phyloP scores from a whole-genome alignment of 2,797 vertebrate species.

The Chelidonichthys spinosus region DNA sequence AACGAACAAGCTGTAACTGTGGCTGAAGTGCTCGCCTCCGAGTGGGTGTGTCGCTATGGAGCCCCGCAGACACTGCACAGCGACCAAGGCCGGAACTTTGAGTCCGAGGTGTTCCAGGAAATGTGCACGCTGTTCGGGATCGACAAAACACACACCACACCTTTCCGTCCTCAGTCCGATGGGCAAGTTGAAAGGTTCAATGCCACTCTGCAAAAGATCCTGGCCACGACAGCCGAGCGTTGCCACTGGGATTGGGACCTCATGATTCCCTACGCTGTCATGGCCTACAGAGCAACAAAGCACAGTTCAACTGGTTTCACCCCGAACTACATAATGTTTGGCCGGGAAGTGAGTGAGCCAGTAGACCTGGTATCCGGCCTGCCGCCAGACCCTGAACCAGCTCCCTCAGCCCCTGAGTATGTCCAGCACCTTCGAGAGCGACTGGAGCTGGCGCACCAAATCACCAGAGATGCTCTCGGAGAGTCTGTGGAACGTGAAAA shows the following conservation, averaged over 20 bases:
- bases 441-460: not conserved
- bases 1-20: conserved; percentile 27
- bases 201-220: not conserved
- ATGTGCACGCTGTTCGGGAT: not conserved
- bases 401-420: not conserved
- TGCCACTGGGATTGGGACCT: conserved; percentile 55
- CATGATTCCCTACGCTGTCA: conserved; percentile 47
- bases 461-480: not conserved
- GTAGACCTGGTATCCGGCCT: conserved; percentile 23
- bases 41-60: conserved; percentile 31
- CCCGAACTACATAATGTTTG: conserved; percentile 38
- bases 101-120: conserved; percentile 9
- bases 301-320: conserved; percentile 32
- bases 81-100: conserved; percentile 17
- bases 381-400: not conserved
- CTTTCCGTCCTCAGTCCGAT: not conserved
- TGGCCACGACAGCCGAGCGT: not conserved
- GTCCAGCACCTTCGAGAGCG: not conserved
- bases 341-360: conserved; percentile 24
- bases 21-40: conserved; percentile 8
- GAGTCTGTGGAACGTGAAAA: conserved; percentile 2
- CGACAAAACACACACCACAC: not conserved
- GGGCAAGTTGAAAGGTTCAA: not conserved
- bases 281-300: conserved; percentile 36
- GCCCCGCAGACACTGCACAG: conserved; percentile 9